Evolutionary conservation across 2,113 vertebrate genomes (phyloP).

Genomic region (Lepidothrix coronata): DNA sequence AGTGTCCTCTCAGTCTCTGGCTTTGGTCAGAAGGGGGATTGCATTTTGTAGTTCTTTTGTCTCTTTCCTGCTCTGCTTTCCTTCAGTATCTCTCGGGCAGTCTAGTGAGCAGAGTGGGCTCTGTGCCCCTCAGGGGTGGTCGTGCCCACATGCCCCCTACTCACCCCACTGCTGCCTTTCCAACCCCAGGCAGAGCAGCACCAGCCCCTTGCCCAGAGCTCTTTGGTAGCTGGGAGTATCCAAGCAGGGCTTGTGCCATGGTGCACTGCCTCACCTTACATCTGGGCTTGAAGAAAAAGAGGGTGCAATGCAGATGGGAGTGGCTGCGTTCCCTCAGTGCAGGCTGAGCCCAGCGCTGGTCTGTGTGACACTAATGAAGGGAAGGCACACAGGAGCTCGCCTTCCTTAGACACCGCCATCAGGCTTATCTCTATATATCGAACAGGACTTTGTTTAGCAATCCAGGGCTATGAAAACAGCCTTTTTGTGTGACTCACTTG

Average conservation of each 20-base stretch:
- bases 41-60: background rate
- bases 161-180: accelerated
- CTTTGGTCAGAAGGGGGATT: background rate
- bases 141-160: background rate
- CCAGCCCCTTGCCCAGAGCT: no score
- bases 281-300: background rate
- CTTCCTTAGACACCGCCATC: background rate
- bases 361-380: background rate
- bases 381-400: background rate
- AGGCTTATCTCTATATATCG: background rate
- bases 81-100: background rate
- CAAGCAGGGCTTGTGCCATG: accelerated
- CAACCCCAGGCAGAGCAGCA: background rate
- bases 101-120: background rate
- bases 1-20: background rate
- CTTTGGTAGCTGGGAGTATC: accelerated
- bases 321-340: accelerated
- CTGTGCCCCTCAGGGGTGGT: accelerated
- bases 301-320: no score
- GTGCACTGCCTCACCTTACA: background rate
- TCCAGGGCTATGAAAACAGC: background rate
- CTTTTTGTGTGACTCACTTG: background rate
- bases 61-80: background rate
- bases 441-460: background rate
- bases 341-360: accelerated